Evolutionary conservation across 2,113 vertebrate genomes (phyloP).

Genomic region (Plectropomus leopardus): DNA sequence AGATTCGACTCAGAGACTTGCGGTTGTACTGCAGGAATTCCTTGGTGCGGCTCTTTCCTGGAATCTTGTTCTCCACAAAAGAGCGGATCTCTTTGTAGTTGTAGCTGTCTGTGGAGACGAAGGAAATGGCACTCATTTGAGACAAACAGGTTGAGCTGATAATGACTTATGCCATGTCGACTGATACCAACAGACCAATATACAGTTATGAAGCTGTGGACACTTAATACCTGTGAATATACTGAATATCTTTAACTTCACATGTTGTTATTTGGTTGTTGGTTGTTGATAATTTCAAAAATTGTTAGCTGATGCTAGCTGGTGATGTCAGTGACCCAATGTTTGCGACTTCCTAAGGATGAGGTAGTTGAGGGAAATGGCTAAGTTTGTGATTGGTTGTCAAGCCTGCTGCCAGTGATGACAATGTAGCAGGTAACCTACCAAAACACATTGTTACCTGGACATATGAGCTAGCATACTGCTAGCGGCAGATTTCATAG

Average conservation of each 20-base stretch:
- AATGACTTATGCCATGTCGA: not conserved
- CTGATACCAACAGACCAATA: not conserved
- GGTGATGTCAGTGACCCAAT: too few species aligned
- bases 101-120: conserved; percentile 85
- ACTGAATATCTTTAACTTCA: not conserved
- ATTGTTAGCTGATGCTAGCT: too few species aligned
- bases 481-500: not conserved
- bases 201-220: not conserved
- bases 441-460: not conserved
- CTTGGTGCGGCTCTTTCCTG: conserved; percentile 83
- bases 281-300: too few species aligned
- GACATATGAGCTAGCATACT: too few species aligned
- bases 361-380: too few species aligned
- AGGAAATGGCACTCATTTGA: not conserved
- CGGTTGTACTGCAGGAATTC: conserved; percentile 93
- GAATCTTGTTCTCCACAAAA: conserved; percentile 95
- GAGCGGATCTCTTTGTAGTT: conserved; percentile 95
- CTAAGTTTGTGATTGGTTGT: too few species aligned
- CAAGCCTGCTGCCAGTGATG: too few species aligned
- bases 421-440: too few species aligned
- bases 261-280: too few species aligned
- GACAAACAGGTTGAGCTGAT: not conserved
- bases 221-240: not conserved
- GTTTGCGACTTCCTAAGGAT: too few species aligned
- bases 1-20: conserved; percentile 93